Percentiles rank a stretch among this genome's conserved stretches.
Conservation (phyloP, 2,888 invertebrate genomes). For the Neocrepidodera transversa region DNA sequence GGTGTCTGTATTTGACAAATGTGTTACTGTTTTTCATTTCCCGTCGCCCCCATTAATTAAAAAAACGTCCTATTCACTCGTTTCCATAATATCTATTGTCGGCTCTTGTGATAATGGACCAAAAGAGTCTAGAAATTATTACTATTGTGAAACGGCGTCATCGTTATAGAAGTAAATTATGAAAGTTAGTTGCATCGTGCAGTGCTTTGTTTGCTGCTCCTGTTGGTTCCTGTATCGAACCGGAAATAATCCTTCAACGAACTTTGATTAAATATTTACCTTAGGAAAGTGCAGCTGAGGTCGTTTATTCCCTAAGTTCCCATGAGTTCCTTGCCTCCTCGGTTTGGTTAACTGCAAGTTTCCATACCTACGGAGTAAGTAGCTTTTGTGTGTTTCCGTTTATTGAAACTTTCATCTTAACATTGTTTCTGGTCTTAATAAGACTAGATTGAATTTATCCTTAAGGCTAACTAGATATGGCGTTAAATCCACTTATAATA, state of each 20-base stretch:
- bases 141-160: constrained; percentile 28
- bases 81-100: too few species aligned
- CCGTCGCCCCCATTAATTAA: too few species aligned
- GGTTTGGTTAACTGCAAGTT: not conserved
- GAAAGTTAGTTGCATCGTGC: constrained; percentile 1
- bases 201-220: constrained; percentile 13
- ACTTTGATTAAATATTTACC: constrained; percentile 28
- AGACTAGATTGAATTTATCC: too few species aligned
- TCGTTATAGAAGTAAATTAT: constrained; percentile 22
- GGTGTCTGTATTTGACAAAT: too few species aligned
- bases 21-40: too few species aligned
- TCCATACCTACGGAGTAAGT: not conserved
- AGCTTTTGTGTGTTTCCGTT: not conserved
- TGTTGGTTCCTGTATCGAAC: constrained; percentile 24
- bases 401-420: too few species aligned
- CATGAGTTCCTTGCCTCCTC: not conserved
- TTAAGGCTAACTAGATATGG: too few species aligned
- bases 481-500: too few species aligned
- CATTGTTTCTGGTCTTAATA: too few species aligned
- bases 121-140: constrained; percentile 25
- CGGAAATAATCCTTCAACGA: constrained; percentile 22
- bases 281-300: constrained; percentile 25
- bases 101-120: constrained; percentile 15
- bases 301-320: not conserved
- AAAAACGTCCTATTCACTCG: too few species aligned